Conservation (phyloP, 1,140 invertebrate species). For the Zaprionus ornatus region DNA sequence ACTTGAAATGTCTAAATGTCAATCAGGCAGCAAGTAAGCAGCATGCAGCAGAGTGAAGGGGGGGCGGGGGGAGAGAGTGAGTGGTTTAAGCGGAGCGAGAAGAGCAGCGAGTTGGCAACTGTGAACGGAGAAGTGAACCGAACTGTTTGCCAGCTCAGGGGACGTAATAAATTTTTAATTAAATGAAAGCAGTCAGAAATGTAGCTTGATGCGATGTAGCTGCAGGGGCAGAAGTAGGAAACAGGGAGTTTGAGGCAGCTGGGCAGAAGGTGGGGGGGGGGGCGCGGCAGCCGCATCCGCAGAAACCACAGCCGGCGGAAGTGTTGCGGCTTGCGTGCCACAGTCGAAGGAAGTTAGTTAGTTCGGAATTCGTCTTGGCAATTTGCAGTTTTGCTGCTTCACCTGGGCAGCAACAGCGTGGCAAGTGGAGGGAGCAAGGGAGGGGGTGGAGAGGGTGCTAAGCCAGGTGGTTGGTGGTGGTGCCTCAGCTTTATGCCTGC, state of each 20-base stretch:
- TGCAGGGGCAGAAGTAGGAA: neutral
- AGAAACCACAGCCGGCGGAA: slow-evolving; percentile 41
- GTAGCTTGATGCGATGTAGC: neutral
- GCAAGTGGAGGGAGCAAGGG: neutral
- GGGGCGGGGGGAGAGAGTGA: neutral
- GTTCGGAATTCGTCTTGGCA: slow-evolving; percentile 42
- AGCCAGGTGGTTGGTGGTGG: neutral
- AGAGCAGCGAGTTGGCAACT: neutral
- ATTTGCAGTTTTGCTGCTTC: slow-evolving; percentile 23
- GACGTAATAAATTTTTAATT: slow-evolving; percentile 57
- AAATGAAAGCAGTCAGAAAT: slow-evolving; percentile 54
- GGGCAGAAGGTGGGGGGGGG: neutral
- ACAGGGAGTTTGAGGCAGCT: neutral
- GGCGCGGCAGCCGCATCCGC: slow-evolving; percentile 28
- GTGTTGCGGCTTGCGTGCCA: slow-evolving; percentile 43
- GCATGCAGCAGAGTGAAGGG: neutral
- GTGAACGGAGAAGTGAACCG: neutral
- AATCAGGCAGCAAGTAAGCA: slow-evolving; percentile 31
- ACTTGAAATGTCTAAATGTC: slow-evolving; percentile 54
- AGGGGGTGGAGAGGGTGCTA: neutral
- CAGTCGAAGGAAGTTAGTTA: slow-evolving; percentile 39
- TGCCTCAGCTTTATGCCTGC: neutral
- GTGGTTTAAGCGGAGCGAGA: neutral
- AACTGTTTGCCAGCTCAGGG: slow-evolving; percentile 33
- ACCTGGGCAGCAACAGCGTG: neutral